phyloP scores from a whole-genome alignment of 1,140 invertebrate species.

The Vanessa tameamea region DNA sequence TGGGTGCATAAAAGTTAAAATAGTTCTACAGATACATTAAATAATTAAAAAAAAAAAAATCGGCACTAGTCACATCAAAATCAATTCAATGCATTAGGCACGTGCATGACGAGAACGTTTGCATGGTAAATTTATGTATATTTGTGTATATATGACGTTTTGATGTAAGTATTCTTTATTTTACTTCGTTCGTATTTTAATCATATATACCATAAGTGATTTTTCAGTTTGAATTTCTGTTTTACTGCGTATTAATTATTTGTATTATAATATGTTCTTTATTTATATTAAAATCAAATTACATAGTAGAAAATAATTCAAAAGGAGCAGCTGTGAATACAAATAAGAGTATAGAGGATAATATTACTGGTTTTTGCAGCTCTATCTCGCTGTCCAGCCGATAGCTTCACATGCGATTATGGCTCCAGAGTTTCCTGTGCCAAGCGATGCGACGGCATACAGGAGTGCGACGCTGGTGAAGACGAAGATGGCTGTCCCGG shows the following conservation, averaged over 20 bases:
- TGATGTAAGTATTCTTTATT: neutral
- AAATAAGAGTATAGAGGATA: neutral
- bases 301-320: no score
- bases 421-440: conserved; percentile 75
- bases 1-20: no score
- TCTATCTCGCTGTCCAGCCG: conserved; percentile 42
- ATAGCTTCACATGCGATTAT: conserved; percentile 55
- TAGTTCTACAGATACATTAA: no score
- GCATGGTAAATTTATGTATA: conserved; percentile 5
- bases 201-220: no score
- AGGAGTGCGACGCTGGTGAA: conserved; percentile 87
- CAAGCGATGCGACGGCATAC: conserved; percentile 84
- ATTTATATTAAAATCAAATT: no score
- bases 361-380: conserved; percentile 34
- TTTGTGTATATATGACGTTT: neutral
- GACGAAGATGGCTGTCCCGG: conserved; percentile 85
- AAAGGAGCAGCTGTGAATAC: no score
- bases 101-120: neutral
- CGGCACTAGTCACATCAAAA: no score
- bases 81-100: neutral
- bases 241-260: no score
- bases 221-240: no score
- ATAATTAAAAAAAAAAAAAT: no score
- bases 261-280: no score
- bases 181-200: neutral